Evolutionary conservation across 2,888 invertebrate species (phyloP), one percentile per base, ranked within the genome.

Genomic region (Bembecia ichneumoniformis): DNA sequence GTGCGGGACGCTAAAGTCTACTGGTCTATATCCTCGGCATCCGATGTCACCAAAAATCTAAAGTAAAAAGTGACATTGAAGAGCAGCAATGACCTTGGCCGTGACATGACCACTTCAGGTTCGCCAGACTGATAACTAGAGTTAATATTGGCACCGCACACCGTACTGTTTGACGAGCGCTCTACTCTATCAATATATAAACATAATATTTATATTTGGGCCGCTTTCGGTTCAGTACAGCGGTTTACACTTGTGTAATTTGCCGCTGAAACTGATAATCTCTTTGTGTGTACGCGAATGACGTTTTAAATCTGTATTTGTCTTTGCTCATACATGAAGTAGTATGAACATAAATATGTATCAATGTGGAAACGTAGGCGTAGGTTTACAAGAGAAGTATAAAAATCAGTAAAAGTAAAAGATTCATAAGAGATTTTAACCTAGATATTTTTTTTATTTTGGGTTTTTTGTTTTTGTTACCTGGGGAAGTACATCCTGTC

Each of bases 141-240:
- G 87, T 84, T 87, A 86, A 87, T 87, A 87, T 87, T 87, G 83
- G 82, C 83, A 80, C 61, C 81, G 76, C 71, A 80, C 71, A 81
- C 82, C 66, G 68, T 63, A 58, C 64, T 83, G 84, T 87, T 86
- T 87, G 86, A 78, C 74, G 74, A 79, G 72, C 83, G 82, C 81
- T 84, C 75, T 67, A 70, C 83, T 84, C 81, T 87, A 86, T 86
- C 86, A 87, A 87, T 86, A 86, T 84, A 84, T 86, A 86, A 82
- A 87, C 84, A 86, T 77, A 82, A 84, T 86, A 83, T 87, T 86
- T 86, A 84, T 86, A 82, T 84, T 82, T 82, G 76, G 73, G 71
- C 69, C 75, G 71, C 74, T 80, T 79, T 80, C 69, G 73, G 77
- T 71, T 61, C 68, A 66, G 68, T 68, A 64, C 64, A 62, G 55